Evolutionary conservation across 1,140 invertebrate species (phyloP), one percentile per base, ranked within the genome.

Genomic region (Phortica variegata): DNA sequence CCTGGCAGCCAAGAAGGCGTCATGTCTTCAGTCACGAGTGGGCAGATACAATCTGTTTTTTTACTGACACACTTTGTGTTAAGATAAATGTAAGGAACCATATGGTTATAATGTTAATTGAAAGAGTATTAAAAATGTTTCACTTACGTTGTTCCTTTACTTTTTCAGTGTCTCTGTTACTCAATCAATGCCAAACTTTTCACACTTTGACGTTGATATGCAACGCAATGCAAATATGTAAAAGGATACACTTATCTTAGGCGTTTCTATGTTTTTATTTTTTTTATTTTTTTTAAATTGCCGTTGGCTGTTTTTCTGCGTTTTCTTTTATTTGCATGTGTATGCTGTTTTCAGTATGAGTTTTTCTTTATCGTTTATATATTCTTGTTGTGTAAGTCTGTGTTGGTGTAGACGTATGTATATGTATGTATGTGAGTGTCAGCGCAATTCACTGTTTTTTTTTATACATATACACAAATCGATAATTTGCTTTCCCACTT

Each of bases 391-490:
- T 20, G 8, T 26, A 2, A 13, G 42, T 16, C n/a, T 6, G 6
- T 53, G 39, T 43, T 33, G 33, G 13, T 49, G 49, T 34, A 15
- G 32, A 26, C 41, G 52, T 41, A 19, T 51, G 31, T 51, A 31
- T 58, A 26, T 50, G 52, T 52, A 46, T 31, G 31, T 23, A 37
- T 34, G 32, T 43, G 13, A 37, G 8, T 42, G 40, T 44, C 21
- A 26, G 33, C 39, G 54, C 44, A 46, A 44, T 54, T 50, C 41
- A 48, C 55, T 51, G 55, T 54, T 60, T 54, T 60, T 57, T 61
- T 58, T 59, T 53, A 60, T 48, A 62, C 60, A 63, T 54, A 66
- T 54, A 68, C 62, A 66, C 60, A 63, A 68, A 68, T 68, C 63
- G 60, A 68, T 68, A 68, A 60, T 58, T 50, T 52, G 45, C 18